Evolutionary conservation across 1,140 invertebrate species (phyloP).

Genomic region (Episyrphus balteatus): DNA sequence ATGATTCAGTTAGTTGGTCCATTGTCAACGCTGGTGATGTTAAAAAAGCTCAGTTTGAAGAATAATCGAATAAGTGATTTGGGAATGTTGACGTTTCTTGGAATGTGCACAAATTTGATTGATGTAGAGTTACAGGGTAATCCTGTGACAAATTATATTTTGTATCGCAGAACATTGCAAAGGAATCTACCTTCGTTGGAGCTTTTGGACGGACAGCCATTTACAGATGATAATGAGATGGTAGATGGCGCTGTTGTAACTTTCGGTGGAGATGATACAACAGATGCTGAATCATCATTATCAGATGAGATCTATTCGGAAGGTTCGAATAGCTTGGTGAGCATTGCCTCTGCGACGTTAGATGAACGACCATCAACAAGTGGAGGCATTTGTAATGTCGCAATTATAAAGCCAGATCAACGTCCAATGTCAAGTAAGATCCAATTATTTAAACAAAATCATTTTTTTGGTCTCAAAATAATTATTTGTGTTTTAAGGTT

Average conservation of each 20-base stretch:
- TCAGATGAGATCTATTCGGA: slow-evolving; percentile 16
- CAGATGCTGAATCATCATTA: slow-evolving; percentile 11
- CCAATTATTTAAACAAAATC: too few relatives aligned
- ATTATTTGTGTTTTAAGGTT: slow-evolving; percentile 1
- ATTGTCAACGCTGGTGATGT: slow-evolving; percentile 34
- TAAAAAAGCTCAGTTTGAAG: slow-evolving; percentile 20
- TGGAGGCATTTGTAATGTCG: too few relatives aligned
- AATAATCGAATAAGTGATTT: slow-evolving; percentile 37
- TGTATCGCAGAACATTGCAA: slow-evolving; percentile 33
- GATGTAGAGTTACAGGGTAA: slow-evolving; percentile 37
- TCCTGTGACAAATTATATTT: slow-evolving; percentile 26
- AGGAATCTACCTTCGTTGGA: slow-evolving; percentile 33
- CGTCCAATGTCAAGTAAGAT: too few relatives aligned
- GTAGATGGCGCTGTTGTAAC: neutral
- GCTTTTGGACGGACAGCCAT: slow-evolving; percentile 32
- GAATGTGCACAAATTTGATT: slow-evolving; percentile 33
- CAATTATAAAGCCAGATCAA: too few relatives aligned
- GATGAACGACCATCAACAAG: slow-evolving; percentile 1
- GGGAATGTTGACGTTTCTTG: slow-evolving; percentile 35
- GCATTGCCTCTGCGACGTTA: neutral
- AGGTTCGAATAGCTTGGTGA: neutral
- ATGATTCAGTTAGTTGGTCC: slow-evolving; percentile 46
- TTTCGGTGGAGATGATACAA: neutral
- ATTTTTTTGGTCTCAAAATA: too few relatives aligned
- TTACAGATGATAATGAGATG: slow-evolving; percentile 4